Percentiles rank a stretch among this genome's conserved stretches.
Evolutionary conservation across 1,140 invertebrate species (phyloP).

Genomic region (Philopotamus ludificatus): DNA sequence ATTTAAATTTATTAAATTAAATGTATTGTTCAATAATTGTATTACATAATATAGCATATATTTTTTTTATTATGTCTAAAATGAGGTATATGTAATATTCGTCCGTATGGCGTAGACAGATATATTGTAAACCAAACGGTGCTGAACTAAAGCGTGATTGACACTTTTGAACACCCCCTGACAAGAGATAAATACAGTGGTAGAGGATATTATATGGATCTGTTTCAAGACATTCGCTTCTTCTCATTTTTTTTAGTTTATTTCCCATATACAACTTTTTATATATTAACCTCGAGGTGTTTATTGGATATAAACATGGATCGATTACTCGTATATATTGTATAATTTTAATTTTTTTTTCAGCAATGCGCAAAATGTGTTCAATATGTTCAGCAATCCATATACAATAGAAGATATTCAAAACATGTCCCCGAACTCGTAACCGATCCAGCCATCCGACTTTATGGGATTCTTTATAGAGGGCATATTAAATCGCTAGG

Average conservation of each 20-base stretch:
- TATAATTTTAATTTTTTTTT: no score
- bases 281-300: no score
- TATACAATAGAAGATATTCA: conserved; percentile 22
- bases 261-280: no score
- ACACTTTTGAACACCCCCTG: conserved; percentile 39
- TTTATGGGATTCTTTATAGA: conserved; percentile 33
- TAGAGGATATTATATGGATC: conserved; percentile 34
- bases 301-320: no score
- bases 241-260: conserved; percentile 17
- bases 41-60: no score
- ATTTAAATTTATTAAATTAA: no score
- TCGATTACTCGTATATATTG: no score
- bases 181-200: conserved; percentile 40
- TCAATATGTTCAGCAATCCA: conserved; percentile 15
- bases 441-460: conserved; percentile 19
- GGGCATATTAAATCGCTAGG: conserved; percentile 32
- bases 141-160: conserved; percentile 41
- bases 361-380: not conserved
- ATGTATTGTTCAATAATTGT: no score
- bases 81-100: not conserved
- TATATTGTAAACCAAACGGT: conserved; percentile 31
- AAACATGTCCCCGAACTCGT: conserved; percentile 24
- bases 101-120: not conserved
- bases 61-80: no score
- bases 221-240: conserved; percentile 24